Evolutionary conservation across 2,113 vertebrate genomes (phyloP).

Genomic region (Cryptotis parvus): DNA sequence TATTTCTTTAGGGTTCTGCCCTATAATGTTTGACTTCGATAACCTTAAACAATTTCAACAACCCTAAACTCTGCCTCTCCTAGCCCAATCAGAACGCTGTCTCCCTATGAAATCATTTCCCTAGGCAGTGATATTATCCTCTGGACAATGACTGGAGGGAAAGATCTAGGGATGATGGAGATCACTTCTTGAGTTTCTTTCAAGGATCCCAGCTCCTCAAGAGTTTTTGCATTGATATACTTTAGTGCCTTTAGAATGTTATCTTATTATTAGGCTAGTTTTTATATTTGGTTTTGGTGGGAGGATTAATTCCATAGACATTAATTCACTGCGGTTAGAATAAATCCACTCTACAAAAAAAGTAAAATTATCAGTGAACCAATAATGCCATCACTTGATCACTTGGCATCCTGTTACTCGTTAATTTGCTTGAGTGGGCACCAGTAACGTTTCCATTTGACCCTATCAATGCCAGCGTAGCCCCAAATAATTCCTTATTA

Average conservation of each 20-base stretch:
- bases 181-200: not conserved
- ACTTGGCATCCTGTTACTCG: too few species aligned
- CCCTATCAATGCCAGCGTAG: too few species aligned
- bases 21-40: not conserved
- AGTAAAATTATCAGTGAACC: not conserved
- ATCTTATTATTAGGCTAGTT: not conserved
- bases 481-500: too few species aligned
- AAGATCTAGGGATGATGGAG: not conserved
- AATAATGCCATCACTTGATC: conserved; percentile 21
- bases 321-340: not conserved
- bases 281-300: conserved; percentile 22
- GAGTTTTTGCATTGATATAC: not conserved
- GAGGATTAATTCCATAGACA: not conserved
- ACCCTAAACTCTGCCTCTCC: too few species aligned
- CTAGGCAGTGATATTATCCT: not conserved
- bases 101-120: conserved; percentile 9
- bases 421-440: too few species aligned
- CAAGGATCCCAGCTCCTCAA: not conserved
- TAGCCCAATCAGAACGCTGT: too few species aligned
- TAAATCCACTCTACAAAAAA: not conserved
- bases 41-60: too few species aligned
- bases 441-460: too few species aligned
- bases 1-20: conserved; percentile 20
- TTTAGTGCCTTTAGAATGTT: not conserved
- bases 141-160: conserved; percentile 7